Evolutionary conservation across 2,797 vertebrate species (phyloP).

Genomic region (Sebastes ruberrimus): DNA sequence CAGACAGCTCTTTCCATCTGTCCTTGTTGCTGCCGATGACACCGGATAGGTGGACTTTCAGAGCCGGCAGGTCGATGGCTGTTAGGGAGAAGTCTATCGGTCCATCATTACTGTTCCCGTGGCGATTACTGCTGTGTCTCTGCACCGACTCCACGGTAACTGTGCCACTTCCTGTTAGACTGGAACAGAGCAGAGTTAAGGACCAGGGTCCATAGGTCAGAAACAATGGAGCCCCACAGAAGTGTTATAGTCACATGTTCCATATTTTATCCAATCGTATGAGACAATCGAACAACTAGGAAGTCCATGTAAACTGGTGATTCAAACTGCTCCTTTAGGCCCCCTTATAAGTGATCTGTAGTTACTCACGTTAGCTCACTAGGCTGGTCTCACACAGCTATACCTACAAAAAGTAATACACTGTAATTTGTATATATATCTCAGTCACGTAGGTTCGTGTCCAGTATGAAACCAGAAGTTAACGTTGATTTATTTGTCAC

Average conservation of each 20-base stretch:
- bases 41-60: slow-evolving; percentile 87
- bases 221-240: neutral
- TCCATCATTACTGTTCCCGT: slow-evolving; percentile 64
- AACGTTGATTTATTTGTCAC: too few species aligned
- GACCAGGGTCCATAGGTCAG: neutral
- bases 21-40: slow-evolving; percentile 96
- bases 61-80: slow-evolving; percentile 87
- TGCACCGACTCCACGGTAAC: slow-evolving; percentile 84
- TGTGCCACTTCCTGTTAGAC: slow-evolving; percentile 79
- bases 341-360: neutral
- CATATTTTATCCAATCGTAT: neutral
- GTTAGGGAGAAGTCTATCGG: slow-evolving; percentile 88
- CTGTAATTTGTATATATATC: too few species aligned
- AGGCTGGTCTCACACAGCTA: too few species aligned
- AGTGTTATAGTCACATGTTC: neutral
- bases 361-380: neutral
- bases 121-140: slow-evolving; percentile 78
- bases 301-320: neutral
- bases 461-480: too few species aligned
- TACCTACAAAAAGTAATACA: too few species aligned
- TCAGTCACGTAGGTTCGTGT: too few species aligned
- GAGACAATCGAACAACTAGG: neutral
- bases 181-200: slow-evolving; percentile 35
- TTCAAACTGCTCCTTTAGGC: neutral
- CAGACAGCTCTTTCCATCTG: slow-evolving; percentile 94